Conservation (phyloP, 2,113 vertebrate genomes). For the Dermatemys mawii region DNA sequence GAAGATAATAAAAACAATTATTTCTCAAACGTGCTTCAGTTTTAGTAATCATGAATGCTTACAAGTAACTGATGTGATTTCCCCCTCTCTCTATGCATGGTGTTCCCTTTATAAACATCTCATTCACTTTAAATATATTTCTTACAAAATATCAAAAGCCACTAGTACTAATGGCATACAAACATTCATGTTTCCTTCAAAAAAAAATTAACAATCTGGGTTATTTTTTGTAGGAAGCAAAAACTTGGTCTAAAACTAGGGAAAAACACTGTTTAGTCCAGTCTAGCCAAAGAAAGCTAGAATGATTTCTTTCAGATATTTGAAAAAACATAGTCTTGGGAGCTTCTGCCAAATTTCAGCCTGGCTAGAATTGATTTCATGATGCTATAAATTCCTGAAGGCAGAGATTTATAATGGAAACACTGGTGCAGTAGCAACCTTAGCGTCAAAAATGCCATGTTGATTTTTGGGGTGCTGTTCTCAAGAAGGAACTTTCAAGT, state of each 20-base stretch:
- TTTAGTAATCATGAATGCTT: neutral
- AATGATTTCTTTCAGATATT: neutral
- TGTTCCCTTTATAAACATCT: neutral
- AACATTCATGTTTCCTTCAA: neutral
- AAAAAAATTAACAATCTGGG: neutral
- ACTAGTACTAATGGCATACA: neutral
- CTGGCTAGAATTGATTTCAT: neutral
- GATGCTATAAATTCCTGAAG: neutral
- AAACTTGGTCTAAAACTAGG: neutral
- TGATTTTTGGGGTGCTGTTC: neutral
- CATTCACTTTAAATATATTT: accelerated
- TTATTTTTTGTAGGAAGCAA: neutral
- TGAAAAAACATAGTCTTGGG: neutral
- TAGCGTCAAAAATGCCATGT: neutral
- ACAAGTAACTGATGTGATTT: neutral
- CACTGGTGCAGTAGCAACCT: neutral
- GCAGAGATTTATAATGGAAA: conserved; percentile 28
- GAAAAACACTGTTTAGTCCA: neutral
- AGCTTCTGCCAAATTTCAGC: neutral
- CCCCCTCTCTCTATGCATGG: accelerated
- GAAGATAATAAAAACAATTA: neutral
- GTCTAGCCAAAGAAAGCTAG: neutral
- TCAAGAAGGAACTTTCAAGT: neutral
- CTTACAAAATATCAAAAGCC: neutral
- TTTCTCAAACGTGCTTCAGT: neutral